A percentile compares a stretch with the other conserved stretches of the same genome.
phyloP scores from a whole-genome alignment of 2,888 invertebrate species.

The Theretra japonica region DNA sequence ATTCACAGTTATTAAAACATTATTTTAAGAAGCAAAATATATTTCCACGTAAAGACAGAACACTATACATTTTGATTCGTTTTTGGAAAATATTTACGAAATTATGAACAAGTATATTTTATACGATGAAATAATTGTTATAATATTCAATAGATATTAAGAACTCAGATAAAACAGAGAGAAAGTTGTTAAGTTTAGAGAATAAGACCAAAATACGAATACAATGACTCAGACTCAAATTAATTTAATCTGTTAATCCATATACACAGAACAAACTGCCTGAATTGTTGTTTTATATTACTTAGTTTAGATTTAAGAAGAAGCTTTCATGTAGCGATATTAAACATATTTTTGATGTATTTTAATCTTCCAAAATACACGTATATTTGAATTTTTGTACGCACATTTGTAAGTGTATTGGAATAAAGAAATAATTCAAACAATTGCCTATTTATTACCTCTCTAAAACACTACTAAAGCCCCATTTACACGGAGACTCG shows the following conservation, averaged over 20 bases:
- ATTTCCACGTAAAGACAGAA: background rate
- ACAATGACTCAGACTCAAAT: too few relatives aligned
- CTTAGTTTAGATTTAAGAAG: background rate
- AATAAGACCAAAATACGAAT: slow-evolving; percentile 4
- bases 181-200: background rate
- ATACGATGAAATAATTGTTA: background rate
- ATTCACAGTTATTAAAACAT: too few relatives aligned
- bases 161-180: background rate
- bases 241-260: background rate
- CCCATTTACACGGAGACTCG: too few relatives aligned
- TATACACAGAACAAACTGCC: slow-evolving; percentile 4
- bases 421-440: slow-evolving; percentile 24
- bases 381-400: slow-evolving; percentile 31
- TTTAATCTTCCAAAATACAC: background rate
- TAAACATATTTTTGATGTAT: background rate
- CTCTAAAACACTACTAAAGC: too few relatives aligned
- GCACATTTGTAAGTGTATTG: slow-evolving; percentile 21
- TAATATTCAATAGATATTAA: background rate
- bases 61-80: background rate
- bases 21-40: background rate
- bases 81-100: background rate
- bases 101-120: background rate
- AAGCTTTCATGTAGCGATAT: background rate
- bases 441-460: background rate
- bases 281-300: slow-evolving; percentile 15